Evolutionary conservation across 2,888 invertebrate genomes (phyloP), one percentile per base, ranked within the genome.

Genomic region (Bimastos eiseni): DNA sequence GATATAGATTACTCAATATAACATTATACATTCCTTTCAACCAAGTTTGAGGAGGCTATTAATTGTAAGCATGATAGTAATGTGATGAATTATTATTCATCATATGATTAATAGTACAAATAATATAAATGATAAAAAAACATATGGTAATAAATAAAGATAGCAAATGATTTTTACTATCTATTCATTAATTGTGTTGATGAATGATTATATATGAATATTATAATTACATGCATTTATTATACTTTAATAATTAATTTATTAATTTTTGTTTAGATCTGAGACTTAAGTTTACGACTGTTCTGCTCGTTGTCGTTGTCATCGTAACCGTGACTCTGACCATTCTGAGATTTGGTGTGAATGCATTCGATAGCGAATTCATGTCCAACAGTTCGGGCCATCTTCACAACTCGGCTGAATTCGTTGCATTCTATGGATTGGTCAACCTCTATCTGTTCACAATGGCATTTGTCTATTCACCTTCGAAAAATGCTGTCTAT

Each of bases 391-490:
- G 98, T 95, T 97, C 97, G 37, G 97, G 97, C 83, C 97, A 97
- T 94, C 98, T 98, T 95, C 97, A 97, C 93, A 98, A 97, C 93
- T 98, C 98, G 0, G 98, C 98, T 17, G 98, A 98, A 93, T 99
- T 99, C 95, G 98, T 99, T 97, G 97, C 98, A 8, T 97, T 98
- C 93, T 98, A 98, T 95, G 98, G 98, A 41, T 96, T 98, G 88
- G 96, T 98, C 90, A 99, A 99, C 96, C 97, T 98, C 95, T 98
- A 98, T 95, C 95, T 98, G 92, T 98, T 97, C 95, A 97, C 97
- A 17, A 97, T 98, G 97, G 98, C 98, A 33, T 98, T 98, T 95
- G 97, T 99, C 89, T 99, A 98, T 95, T 97, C 98, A 0, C 98
- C 98, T 0, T 94, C 97, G 41, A 96, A 96, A 91, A 97, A 97